phyloP scores from a whole-genome alignment of 2,888 invertebrate genomes.

The Sarcophaga rosellei region DNA sequence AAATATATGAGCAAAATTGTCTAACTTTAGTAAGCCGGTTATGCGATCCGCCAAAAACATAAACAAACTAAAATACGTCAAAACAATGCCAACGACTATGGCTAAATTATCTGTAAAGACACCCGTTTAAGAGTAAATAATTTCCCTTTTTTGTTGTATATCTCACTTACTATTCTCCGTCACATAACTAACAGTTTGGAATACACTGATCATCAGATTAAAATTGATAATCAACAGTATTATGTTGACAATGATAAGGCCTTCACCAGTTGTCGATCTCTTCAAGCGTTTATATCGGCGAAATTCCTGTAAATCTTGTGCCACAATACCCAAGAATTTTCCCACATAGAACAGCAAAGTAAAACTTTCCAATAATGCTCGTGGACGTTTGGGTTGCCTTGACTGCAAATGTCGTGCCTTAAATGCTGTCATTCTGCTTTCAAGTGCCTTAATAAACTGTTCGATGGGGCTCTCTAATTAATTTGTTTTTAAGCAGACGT shows the following conservation, averaged over 20 bases:
- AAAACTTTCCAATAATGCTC: constrained; percentile 76
- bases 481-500: background rate
- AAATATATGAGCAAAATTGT: constrained; percentile 74
- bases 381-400: constrained; percentile 14
- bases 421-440: constrained; percentile 16
- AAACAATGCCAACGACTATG: constrained; percentile 78
- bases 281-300: constrained; percentile 73
- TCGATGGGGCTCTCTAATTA: background rate
- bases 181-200: constrained; percentile 72
- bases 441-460: background rate
- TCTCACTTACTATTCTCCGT: constrained; percentile 75
- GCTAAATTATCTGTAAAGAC: constrained; percentile 75
- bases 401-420: background rate
- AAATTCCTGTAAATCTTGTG: constrained; percentile 76
- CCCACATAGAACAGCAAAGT: constrained; percentile 76
- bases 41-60: constrained; percentile 79
- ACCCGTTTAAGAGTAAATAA: background rate
- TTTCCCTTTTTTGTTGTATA: background rate
- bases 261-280: constrained; percentile 76
- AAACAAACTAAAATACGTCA: constrained; percentile 78
- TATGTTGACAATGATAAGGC: constrained; percentile 73
- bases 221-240: constrained; percentile 73
- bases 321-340: constrained; percentile 78
- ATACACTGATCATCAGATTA: constrained; percentile 75
- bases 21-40: constrained; percentile 77